Conservation (phyloP, 1,140 invertebrate species). For the Calycopis cecrops region DNA sequence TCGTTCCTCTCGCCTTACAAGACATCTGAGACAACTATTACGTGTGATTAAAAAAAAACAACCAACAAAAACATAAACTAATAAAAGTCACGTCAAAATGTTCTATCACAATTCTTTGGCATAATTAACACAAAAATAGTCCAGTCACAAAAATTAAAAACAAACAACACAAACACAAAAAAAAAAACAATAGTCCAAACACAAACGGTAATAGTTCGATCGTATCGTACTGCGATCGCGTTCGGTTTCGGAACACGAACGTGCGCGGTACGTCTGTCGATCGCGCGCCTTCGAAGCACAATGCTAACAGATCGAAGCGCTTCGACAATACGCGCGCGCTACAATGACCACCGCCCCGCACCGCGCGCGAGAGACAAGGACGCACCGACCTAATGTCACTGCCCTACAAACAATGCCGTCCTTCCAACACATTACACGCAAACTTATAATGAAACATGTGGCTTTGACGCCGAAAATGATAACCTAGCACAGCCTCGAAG, state of each 20-base stretch:
- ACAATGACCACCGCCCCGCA: constrained; percentile 63
- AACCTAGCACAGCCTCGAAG: neutral
- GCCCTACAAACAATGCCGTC: constrained; percentile 68
- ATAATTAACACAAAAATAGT: constrained; percentile 47
- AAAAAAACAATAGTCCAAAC: constrained; percentile 43
- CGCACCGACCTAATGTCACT: constrained; percentile 70
- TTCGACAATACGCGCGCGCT: constrained; percentile 70
- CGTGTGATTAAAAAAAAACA: constrained; percentile 22
- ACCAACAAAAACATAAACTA: constrained; percentile 38
- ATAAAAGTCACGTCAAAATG: constrained; percentile 49
- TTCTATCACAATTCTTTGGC: constrained; percentile 65
- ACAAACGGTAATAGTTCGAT: constrained; percentile 43
- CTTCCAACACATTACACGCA: constrained; percentile 35
- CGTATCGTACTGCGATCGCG: constrained; percentile 41
- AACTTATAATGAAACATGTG: constrained; percentile 37
- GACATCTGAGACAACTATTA: constrained; percentile 58
- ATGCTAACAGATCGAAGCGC: constrained; percentile 69
- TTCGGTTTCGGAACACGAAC: constrained; percentile 32
- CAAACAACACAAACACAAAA: constrained; percentile 23
- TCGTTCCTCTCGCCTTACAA: constrained; percentile 59
- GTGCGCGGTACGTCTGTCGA: constrained; percentile 39
- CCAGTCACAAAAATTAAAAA: constrained; percentile 44
- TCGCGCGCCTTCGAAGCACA: constrained; percentile 55
- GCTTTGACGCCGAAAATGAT: constrained; percentile 14
- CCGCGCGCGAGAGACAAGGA: constrained; percentile 66